A percentile compares a stretch with the other conserved stretches of the same genome.
phyloP scores from a whole-genome alignment of 2,113 vertebrate species.

The Ctenomys sociabilis region DNA sequence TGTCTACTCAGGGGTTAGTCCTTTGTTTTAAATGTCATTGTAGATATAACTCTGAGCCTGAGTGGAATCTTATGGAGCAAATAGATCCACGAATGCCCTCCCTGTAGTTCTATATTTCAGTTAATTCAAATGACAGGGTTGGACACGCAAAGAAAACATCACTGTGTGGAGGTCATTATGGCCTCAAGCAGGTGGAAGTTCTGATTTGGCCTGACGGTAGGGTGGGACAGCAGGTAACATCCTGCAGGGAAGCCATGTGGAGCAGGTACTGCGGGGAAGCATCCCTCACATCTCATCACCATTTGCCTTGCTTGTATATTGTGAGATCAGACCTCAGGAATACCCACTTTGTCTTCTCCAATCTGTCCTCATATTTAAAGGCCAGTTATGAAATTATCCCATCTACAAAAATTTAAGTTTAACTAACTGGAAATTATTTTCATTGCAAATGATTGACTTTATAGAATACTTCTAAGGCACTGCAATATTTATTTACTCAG shows the following conservation, averaged over 20 bases:
- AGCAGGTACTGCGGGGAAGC: neutral
- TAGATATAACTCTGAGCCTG: neutral
- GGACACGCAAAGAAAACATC: neutral
- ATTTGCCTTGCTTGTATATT: neutral
- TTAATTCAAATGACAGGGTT: neutral
- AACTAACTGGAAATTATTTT: slow-evolving; percentile 17
- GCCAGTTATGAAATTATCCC: neutral
- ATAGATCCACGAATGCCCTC: neutral
- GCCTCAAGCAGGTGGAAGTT: neutral
- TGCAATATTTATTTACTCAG: neutral
- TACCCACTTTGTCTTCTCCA: neutral
- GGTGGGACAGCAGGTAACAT: neutral
- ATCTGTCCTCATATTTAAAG: neutral
- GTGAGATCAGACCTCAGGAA: neutral
- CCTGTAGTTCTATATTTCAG: too few relatives aligned
- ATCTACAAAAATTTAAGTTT: neutral
- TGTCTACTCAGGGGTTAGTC: neutral
- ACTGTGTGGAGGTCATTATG: neutral
- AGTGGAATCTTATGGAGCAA: neutral
- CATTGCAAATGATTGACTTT: slow-evolving; percentile 22
- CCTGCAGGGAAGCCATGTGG: neutral
- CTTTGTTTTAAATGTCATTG: neutral
- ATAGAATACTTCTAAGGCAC: neutral
- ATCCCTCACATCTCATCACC: neutral
- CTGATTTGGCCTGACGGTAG: neutral